phyloP scores from a whole-genome alignment of 2,113 vertebrate species.

The Amphilophus citrinellus region DNA sequence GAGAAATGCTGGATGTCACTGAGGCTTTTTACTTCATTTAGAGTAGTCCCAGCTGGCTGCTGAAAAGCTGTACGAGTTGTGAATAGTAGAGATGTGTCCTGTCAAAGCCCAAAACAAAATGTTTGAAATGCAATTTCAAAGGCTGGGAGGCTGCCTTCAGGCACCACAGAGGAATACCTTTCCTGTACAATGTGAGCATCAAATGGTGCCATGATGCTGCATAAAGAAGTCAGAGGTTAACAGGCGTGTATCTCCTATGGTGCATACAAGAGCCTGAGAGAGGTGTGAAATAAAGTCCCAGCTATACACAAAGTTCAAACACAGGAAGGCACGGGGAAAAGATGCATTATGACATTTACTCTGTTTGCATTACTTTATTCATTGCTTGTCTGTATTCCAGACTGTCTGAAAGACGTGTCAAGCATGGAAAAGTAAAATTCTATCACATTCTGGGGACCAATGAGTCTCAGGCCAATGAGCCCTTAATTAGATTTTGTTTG shows the following conservation, averaged over 20 bases:
- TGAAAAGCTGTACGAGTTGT: slow-evolving; percentile 22
- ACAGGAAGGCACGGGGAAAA: neutral
- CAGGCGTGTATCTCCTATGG: slow-evolving; percentile 29
- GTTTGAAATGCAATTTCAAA: slow-evolving; percentile 69
- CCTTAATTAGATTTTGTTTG: slow-evolving; percentile 24
- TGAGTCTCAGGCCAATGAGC: neutral
- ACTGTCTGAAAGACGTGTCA: neutral
- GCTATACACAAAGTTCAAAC: neutral
- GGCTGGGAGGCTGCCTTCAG: slow-evolving; percentile 51
- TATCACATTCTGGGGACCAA: neutral
- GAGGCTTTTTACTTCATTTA: slow-evolving; percentile 52
- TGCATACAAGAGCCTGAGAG: slow-evolving; percentile 18
- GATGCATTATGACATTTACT: neutral
- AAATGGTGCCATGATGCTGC: slow-evolving; percentile 20
- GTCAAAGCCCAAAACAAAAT: slow-evolving; percentile 65
- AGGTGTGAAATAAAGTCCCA: neutral
- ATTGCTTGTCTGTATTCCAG: neutral
- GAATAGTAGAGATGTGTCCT: slow-evolving; percentile 52
- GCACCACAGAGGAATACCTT: slow-evolving; percentile 53
- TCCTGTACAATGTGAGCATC: slow-evolving; percentile 41
- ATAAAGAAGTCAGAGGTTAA: slow-evolving; percentile 58
- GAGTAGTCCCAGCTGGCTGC: slow-evolving; percentile 28
- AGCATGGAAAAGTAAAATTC: neutral
- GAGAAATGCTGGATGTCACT: slow-evolving; percentile 36
- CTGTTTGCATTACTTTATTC: neutral